Evolutionary conservation across 30 jellyfish, hydroid and myxozoan genomes (phyloP).

Genomic region (Catostylus mosaicus): DNA sequence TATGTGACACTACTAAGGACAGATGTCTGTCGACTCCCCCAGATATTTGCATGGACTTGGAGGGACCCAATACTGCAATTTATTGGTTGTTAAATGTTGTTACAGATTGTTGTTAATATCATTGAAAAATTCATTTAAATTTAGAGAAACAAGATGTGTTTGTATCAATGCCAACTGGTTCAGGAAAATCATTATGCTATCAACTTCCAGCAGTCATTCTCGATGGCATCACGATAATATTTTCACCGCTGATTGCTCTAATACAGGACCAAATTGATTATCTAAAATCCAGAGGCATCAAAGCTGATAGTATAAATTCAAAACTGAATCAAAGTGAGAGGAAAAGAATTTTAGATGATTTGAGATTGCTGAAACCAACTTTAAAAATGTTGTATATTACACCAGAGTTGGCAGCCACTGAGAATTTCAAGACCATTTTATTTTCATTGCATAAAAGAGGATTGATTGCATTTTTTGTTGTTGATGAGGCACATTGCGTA

Average conservation of each 20-base stretch:
- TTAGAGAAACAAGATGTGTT: conserved; percentile 86
- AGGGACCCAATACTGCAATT: no score
- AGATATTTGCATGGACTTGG: no score
- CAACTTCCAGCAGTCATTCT: conserved; percentile 83
- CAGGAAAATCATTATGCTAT: conserved; percentile 90
- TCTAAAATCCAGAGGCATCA: conserved; percentile 74
- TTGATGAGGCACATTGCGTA: conserved; percentile 99
- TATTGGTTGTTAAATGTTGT: no score
- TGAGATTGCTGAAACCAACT: conserved; percentile 61
- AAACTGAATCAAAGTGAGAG: conserved; percentile 61
- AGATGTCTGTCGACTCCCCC: no score
- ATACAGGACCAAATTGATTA: conserved; percentile 79
- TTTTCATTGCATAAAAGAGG: conserved; percentile 36
- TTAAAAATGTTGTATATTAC: conserved; percentile 81
- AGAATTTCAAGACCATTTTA: conserved; percentile 58
- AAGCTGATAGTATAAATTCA: conserved; percentile 80
- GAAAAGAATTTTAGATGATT: conserved; percentile 64
- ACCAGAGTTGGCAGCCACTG: conserved; percentile 93
- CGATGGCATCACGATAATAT: conserved; percentile 71
- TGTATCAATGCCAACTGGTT: conserved; percentile 93
- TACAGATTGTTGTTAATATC: no score
- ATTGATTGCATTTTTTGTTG: conserved; percentile 76
- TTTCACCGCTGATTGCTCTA: conserved; percentile 88
- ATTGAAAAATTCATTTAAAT: neutral
- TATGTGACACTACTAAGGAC: no score